A percentile compares a stretch with the other conserved stretches of the same genome.
Evolutionary conservation across 2,113 vertebrate genomes (phyloP).

Genomic region (Thamnaconus septentrionalis): DNA sequence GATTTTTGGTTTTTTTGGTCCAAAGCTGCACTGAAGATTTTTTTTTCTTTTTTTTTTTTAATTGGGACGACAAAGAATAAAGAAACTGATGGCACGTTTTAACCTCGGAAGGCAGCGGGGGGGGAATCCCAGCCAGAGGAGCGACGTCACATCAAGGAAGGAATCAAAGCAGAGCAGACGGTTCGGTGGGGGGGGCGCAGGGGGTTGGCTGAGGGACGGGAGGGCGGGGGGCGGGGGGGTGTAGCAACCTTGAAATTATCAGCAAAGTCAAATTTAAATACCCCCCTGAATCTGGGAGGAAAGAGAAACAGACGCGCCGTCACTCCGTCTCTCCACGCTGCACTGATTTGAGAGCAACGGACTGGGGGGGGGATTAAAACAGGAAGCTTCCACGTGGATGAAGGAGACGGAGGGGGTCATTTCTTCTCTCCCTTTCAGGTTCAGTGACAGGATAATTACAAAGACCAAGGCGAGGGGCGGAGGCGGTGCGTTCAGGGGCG

Average conservation of each 20-base stretch:
- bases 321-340: background rate
- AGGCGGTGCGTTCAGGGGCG: slow-evolving; percentile 22
- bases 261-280: slow-evolving; percentile 38
- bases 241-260: slow-evolving; percentile 39
- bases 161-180: slow-evolving; percentile 9
- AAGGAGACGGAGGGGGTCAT: slow-evolving; percentile 41
- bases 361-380: slow-evolving; percentile 6
- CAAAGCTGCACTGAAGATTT: too few relatives aligned
- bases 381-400: slow-evolving; percentile 5
- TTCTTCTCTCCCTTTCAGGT: slow-evolving; percentile 53
- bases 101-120: background rate
- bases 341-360: slow-evolving; percentile 16
- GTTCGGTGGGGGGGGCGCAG: background rate
- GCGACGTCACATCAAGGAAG: background rate
- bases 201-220: background rate
- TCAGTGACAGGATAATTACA: slow-evolving; percentile 67
- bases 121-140: slow-evolving; percentile 12
- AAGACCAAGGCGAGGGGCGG: slow-evolving; percentile 35
- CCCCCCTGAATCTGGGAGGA: slow-evolving; percentile 19
- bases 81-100: background rate
- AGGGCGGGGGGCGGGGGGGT: background rate
- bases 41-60: background rate
- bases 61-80: background rate
- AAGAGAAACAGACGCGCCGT: background rate
- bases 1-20: too few relatives aligned